phyloP scores from a whole-genome alignment of 2,113 vertebrate genomes.

The Oenanthe oenanthe region DNA sequence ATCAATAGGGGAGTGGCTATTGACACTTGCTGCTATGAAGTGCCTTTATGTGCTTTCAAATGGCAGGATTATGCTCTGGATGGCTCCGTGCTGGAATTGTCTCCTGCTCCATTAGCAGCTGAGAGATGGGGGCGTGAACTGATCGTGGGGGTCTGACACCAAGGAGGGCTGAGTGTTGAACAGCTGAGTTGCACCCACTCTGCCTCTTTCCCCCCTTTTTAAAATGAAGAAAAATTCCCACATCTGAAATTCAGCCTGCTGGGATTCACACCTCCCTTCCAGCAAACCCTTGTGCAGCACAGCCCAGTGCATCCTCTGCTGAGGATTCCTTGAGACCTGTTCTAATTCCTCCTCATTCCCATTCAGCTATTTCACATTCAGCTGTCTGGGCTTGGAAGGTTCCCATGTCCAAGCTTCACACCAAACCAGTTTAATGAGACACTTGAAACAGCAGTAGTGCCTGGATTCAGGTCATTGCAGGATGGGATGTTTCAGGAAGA shows the following conservation, averaged over 20 bases:
- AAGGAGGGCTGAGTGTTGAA: not conserved
- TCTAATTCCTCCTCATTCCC: not conserved
- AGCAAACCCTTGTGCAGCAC: not conserved
- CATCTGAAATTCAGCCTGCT: not conserved
- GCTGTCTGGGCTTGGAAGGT: not conserved
- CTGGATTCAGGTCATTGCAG: not conserved
- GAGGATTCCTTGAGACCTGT: not conserved
- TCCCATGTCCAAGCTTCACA: not conserved
- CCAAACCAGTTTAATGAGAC: not conserved
- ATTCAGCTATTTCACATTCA: not conserved
- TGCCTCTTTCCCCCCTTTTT: not conserved
- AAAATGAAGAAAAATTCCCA: not conserved
- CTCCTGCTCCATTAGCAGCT: constrained; percentile 47
- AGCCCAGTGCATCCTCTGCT: not conserved
- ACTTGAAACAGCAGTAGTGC: accelerated
- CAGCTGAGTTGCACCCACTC: not conserved
- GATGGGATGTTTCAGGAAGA: not conserved
- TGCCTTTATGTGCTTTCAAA: constrained; percentile 61
- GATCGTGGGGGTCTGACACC: not conserved
- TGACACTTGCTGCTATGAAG: constrained; percentile 64
- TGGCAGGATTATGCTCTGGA: constrained; percentile 36
- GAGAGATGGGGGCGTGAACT: not conserved
- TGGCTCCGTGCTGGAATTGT: not conserved
- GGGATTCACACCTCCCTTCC: not conserved
- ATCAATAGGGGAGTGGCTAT: constrained; percentile 63